Evolutionary conservation across 2,113 vertebrate genomes (phyloP), one percentile per base, ranked within the genome.

Genomic region (Chloropsis hardwickii): DNA sequence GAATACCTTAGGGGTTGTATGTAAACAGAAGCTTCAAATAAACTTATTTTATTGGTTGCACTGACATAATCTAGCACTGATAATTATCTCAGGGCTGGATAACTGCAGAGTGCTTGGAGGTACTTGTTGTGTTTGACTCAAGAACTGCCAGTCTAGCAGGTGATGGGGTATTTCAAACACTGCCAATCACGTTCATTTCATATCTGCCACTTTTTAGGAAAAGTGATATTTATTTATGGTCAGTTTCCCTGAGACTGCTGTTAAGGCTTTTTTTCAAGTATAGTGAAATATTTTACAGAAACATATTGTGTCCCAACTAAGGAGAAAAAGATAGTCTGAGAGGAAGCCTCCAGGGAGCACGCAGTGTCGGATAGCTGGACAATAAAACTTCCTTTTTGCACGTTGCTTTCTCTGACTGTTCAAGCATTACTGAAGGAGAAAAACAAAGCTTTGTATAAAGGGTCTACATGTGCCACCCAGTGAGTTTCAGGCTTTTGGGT

Each of bases 1-100:
- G 92, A 96, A 39, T 42, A 51, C 66, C 29, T 86, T 69, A 22
- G 47, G 37, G 39, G 9, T 53, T 87, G 44, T 74, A 67, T 29
- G 50, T 77, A 72, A 81, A 90, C 74, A 86, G 64, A 84, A 94
- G 77, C 28, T 56, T 87, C 61, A 23, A 58, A 81, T 71, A 47
- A 91, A 88, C 44, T 85, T 65, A 0, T 65, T 89, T 70, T 73
- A 48, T 40, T 92, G 61, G 29, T 37, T 74, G 22, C 53, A 27
- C 47, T 90, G 80, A 56, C 22, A 47, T 39, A 70, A 64, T 81
- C 29, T 81, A 51, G 51, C 53, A 53, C 50, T 18, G 3, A 14
- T 88, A 79, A 64, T 58, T 81, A 61, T 76, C 31, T 58, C 4
- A 6, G n/a, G 35, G 48, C 18, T 87, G 42, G 15, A 14, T 80